Base-by-base conservation (phyloP, 2,888 invertebrate genomes). In the Spisula solida region DNA sequence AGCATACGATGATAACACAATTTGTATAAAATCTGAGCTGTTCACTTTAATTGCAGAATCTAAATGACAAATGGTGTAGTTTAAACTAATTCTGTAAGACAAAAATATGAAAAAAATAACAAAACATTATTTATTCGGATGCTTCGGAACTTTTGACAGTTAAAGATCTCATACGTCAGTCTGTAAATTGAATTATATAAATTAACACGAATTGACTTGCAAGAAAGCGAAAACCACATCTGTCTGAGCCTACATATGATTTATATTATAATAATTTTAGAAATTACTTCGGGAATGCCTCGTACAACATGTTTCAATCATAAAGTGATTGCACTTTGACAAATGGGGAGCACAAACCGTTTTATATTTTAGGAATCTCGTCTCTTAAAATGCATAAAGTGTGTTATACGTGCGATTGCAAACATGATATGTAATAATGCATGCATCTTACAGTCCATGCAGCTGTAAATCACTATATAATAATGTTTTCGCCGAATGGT, bases 401-500 rank as follows among this genome's bases (percentile, higher is more conserved):
- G 29, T 75, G 75, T 34, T 34, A 75, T 75, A 31, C 34, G 25
- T 75, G 75, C 60, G 5, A 10, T 60, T 60, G n/a, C 25, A n/a
- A 20, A 10, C 16, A 51, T 20, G 5, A 12, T 18, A 34, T 75
- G 75, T 16, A 75, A 66, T 25, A 75, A 31, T 75, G 75, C 34
- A 31, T 34, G 75, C 75, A 75, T 75, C 5, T 75, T 34, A 75
- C 34, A 5, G 34, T 16, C 18, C 6, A 5, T 75, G 34, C 75
- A 75, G 75, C 75, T 14, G 75, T 75, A 75, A 75, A 75, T 75
- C 75, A 75, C 29, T 34, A 16, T 14, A 18, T 75, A 75, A 75
- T 75, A 75, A 75, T 75, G 75, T 75, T 31, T 75, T 75, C 75
- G 16, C 18, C 75, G 75, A 75, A 75, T 75, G 75, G 34, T 75